Evolutionary conservation across 2,888 invertebrate genomes (phyloP), one percentile per base, ranked within the genome.

Genomic region (Drosophila greeni): DNA sequence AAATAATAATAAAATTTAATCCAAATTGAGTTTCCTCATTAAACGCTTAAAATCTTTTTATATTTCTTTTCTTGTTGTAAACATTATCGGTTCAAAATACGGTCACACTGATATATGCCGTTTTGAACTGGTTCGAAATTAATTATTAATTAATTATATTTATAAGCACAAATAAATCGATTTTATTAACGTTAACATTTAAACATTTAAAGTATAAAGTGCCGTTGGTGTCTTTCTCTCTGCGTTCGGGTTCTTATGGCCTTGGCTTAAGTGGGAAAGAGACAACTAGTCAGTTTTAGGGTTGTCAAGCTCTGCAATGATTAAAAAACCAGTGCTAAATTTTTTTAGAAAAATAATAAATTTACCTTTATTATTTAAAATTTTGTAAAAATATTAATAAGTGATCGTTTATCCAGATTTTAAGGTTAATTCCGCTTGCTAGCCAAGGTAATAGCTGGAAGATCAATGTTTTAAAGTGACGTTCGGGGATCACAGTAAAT

Each of bases 281-380:
- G 81, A 70, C 36, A 39, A 52, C 65, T 11, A 8, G 31, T 7
- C 52, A 26, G 0, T 11, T 23, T 3, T 37, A 82, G 83, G 48
- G 72, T 66, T 76, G 74, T 37, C 83, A 43, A 18, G 31, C 2
- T 3, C 5, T n/a, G 23, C 14, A 18, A 33, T 23, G 4, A 7
- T n/a, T 14, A 0, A n/a, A n/a, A 29, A 18, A 9, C 20, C 5
- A 3, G 2, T 18, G 14, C 8, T 14, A 1, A 9, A 8, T 16
- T 43, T 20, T 9, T 11, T 4, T 3, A 26, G 14, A 0, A 20
- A 43, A 24, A 14, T 11, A 9, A 14, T 12, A 12, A 36, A 12
- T 1, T n/a, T 5, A 2, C 5, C 6, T 3, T 11, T 16, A 8
- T 2, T 6, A 4, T 12, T 8, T 6, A 11, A 2, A 23, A 33